These are phyloP conservation scores for Heliopora coerulea DNA, from an alignment of 92 coral and sea anemone genomes.

Conservation along the genomic window DNA sequence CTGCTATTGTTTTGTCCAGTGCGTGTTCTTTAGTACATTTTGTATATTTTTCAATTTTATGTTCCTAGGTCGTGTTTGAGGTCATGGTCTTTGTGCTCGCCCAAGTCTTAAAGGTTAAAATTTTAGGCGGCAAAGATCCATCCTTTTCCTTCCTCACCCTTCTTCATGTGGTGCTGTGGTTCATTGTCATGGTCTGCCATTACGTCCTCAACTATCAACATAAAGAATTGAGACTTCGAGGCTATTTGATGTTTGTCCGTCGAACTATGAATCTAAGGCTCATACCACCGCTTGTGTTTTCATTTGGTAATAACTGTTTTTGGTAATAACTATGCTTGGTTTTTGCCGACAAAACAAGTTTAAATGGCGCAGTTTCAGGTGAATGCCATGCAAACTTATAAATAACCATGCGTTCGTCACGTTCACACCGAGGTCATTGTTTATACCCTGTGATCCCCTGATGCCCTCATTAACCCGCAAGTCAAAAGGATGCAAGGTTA, in stretches of 20 bases:
- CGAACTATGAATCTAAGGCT: constrained; percentile 73
- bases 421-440: too few relatives aligned
- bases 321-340: too few relatives aligned
- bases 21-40: too few relatives aligned
- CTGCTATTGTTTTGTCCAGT: too few relatives aligned
- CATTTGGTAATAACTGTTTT: constrained; percentile 53
- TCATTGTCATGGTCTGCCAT: constrained; percentile 63
- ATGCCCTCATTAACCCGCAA: too few relatives aligned
- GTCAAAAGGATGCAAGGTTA: too few relatives aligned
- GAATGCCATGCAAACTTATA: too few relatives aligned
- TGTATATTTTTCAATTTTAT: too few relatives aligned
- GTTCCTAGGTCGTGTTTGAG: constrained; percentile 40
- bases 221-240: constrained; percentile 64
- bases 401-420: too few relatives aligned
- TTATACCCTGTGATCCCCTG: too few relatives aligned
- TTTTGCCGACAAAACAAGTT: too few relatives aligned
- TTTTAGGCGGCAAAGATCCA: constrained; percentile 64
- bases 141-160: constrained; percentile 70
- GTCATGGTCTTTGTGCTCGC: constrained; percentile 43
- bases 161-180: constrained; percentile 81
- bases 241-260: constrained; percentile 76
- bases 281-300: constrained; percentile 64
- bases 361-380: too few relatives aligned
- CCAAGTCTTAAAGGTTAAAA: constrained; percentile 14
- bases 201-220: constrained; percentile 65